Evolutionary conservation across 2,888 invertebrate genomes (phyloP).

Genomic region (Xestia ashworthii): DNA sequence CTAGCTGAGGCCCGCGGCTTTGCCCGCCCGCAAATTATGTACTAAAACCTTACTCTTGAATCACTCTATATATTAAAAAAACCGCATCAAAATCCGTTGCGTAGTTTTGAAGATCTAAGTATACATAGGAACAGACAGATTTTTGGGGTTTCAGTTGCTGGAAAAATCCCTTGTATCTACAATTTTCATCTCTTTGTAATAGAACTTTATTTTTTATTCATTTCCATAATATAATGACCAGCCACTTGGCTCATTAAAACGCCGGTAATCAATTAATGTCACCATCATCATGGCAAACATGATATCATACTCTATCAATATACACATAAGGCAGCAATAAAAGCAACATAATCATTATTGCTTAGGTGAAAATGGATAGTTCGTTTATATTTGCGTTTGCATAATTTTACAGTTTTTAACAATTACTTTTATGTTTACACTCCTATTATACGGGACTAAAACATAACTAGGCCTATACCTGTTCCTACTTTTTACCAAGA

Average conservation of each 20-base stretch:
- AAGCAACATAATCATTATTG: slow-evolving; percentile 4
- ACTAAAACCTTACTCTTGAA: no score
- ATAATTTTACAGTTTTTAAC: neutral
- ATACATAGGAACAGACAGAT: no score
- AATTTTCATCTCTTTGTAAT: neutral
- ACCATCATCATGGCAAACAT: slow-evolving; percentile 38
- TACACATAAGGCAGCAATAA: slow-evolving; percentile 16
- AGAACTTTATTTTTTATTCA: neutral
- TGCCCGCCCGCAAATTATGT: no score
- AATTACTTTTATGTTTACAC: neutral
- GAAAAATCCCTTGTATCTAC: neutral
- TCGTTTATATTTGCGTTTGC: slow-evolving; percentile 1
- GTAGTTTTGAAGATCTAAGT: no score
- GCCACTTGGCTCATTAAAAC: slow-evolving; percentile 25
- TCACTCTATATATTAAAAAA: no score
- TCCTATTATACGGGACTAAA: neutral
- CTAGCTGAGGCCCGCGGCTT: no score
- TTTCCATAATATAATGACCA: neutral
- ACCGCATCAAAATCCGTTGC: no score
- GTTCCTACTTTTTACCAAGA: neutral
- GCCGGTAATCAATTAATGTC: slow-evolving; percentile 44
- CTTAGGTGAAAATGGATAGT: slow-evolving; percentile 15
- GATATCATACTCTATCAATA: slow-evolving; percentile 45
- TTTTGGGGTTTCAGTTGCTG: neutral
- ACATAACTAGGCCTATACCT: neutral